Conservation (phyloP, 2,797 vertebrate species). For the Channa striata region DNA sequence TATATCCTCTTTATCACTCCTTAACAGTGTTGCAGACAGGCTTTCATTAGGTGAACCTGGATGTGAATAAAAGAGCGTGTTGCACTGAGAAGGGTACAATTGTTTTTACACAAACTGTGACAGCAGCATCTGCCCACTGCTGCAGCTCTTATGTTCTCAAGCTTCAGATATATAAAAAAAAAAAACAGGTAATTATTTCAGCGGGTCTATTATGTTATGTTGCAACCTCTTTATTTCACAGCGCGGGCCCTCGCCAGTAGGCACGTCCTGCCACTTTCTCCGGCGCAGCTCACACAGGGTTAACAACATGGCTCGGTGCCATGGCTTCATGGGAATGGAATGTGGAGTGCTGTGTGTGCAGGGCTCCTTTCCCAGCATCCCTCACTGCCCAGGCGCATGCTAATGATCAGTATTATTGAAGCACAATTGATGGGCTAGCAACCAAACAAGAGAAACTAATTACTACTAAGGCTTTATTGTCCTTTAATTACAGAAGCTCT, state of each 20-base stretch:
- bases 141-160: conserved; percentile 41
- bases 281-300: conserved; percentile 72
- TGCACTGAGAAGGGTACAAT: conserved; percentile 56
- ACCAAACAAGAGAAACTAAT: conserved; percentile 94
- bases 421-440: conserved; percentile 95
- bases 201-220: conserved; percentile 60
- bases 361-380: conserved; percentile 91
- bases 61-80: conserved; percentile 56
- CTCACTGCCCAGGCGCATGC: conserved; percentile 89
- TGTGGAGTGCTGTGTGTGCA: conserved; percentile 91
- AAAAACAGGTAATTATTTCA: conserved; percentile 55
- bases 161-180: conserved; percentile 52
- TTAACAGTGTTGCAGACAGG: conserved; percentile 45
- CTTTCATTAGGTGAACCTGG: conserved; percentile 64
- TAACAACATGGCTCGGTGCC: conserved; percentile 83
- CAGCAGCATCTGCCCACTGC: conserved; percentile 63
- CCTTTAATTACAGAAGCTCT: conserved; percentile 91
- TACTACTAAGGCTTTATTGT: conserved; percentile 93
- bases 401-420: conserved; percentile 94
- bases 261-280: conserved; percentile 59
- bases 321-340: conserved; percentile 97
- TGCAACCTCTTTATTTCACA: conserved; percentile 51
- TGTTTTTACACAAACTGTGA: conserved; percentile 63
- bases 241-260: conserved; percentile 40
- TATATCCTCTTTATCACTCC: conserved; percentile 37